Base-by-base conservation (phyloP, 1,140 invertebrate genomes). In the Apolygus lucorum region DNA sequence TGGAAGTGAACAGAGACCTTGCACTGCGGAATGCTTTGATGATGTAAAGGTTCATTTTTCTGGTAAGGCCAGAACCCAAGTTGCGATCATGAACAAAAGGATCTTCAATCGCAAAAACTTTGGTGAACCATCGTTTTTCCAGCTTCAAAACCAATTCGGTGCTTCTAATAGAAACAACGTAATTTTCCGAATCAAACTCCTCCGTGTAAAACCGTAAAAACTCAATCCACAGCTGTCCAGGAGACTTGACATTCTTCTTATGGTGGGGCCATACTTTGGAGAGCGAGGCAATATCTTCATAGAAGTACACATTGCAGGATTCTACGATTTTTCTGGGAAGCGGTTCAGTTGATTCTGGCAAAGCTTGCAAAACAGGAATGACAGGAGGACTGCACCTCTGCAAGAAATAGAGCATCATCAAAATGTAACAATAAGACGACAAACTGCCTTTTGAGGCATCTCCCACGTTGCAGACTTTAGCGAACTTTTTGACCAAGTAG, bases 351-450 rank as follows among this genome's bases (percentile, higher is more conserved):
- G 13, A 11, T 59, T 59, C 4, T 4, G 54, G 54, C 11, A 59
- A 21, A 22, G 54, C 83, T 77, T 87, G 86, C 34, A 87, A 76
- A 27, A 86, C 84, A 62, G 86, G 86, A 65, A 87, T 76, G 22
- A 87, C 82, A 29, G 86, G 84, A 71, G 84, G 83, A 25, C 78
- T 73, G 62, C 79, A 78, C 73, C 84, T 82, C 76, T 87, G 85
- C 17, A 87, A 77, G 75, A 82, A 87, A 74, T 85, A 82, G 22
- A 87, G 76, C 62, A 84, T 76, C 83, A 87, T 85, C 21, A 87
- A 74, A 65, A 83, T 82, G 75, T 85, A 87, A n/a, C 84, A 84
- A 75, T 87, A 87, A 0, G 85, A 86, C 17, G 85, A 86, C 13
- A 87, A 76, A 74, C 84, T 85, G 17, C 86, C 86, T 68, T 80